A percentile compares a stretch with the other conserved stretches of the same genome.
These are phyloP conservation scores for Rhegmatorhina hoffmannsi DNA, from an alignment of 2,113 vertebrate genomes.

Conservation along the genomic window DNA sequence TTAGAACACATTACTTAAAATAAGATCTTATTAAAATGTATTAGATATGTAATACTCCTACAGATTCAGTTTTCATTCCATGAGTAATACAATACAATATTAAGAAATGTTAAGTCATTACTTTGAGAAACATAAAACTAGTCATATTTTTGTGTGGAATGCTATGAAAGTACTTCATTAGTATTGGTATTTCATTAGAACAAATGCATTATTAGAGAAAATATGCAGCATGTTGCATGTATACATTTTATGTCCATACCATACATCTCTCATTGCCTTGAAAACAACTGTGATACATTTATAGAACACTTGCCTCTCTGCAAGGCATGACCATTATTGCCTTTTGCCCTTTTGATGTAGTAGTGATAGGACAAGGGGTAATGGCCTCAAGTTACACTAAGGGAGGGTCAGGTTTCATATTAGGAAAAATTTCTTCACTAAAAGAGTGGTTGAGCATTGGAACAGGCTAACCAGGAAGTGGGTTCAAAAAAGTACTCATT, in stretches of 20 bases:
- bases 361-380: not conserved
- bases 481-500: not conserved
- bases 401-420: not conserved
- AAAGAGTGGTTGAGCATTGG: not conserved
- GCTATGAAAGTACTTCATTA: not conserved
- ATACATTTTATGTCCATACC: not conserved
- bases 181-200: not conserved
- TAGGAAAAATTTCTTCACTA: not conserved
- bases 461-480: not conserved
- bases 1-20: constrained; percentile 13
- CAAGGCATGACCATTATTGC: not conserved
- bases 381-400: not conserved
- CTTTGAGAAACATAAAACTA: not conserved
- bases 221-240: not conserved
- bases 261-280: not conserved
- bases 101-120: not conserved
- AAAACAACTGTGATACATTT: not conserved
- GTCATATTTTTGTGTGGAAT: not conserved
- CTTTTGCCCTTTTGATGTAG: not conserved
- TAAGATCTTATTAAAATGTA: not conserved
- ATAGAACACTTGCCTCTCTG: not conserved
- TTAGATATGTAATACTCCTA: constrained; percentile 10
- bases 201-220: not conserved
- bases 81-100: not conserved
- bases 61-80: not conserved